Percentiles rank a stretch among this genome's conserved stretches.
These are phyloP conservation scores for Chiridota heheva DNA, from an alignment of 35 echinoderm and acorn worm species.

Conservation along the genomic window DNA sequence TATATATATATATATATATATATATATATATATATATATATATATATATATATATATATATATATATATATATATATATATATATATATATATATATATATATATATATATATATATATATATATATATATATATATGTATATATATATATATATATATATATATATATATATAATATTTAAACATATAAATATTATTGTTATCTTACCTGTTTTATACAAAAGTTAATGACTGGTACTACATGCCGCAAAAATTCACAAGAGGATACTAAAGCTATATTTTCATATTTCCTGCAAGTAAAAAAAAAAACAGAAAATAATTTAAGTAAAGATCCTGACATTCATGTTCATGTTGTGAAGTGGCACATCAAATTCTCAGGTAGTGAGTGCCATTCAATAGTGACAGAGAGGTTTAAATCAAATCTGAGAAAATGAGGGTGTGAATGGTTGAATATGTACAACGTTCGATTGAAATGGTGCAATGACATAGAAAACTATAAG, in stretches of 20 bases:
- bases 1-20: too few species aligned
- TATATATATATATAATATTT: not conserved
- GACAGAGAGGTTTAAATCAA: not conserved
- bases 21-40: too few species aligned
- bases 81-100: too few species aligned
- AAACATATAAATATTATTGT: not conserved
- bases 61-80: too few species aligned
- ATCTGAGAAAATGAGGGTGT: not conserved
- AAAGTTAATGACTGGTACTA: slow-evolving; percentile 72
- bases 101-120: too few species aligned
- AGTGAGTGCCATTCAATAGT: not conserved
- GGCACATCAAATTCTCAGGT: not conserved
- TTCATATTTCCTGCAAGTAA: slow-evolving; percentile 78
- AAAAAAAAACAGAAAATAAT: slow-evolving; percentile 38
- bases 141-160: not conserved
- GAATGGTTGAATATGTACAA: not conserved
- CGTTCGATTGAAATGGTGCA: not conserved
- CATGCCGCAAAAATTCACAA: slow-evolving; percentile 82
- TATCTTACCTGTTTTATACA: slow-evolving; percentile 75
- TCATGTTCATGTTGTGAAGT: not conserved
- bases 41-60: too few species aligned
- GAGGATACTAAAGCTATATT: slow-evolving; percentile 91
- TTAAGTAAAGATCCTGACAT: not conserved
- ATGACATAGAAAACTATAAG: not conserved
- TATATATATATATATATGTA: too few species aligned